Evolutionary conservation across 1,140 invertebrate species (phyloP), one percentile per base, ranked within the genome.

Genomic region (Drosophila subpulchrella): DNA sequence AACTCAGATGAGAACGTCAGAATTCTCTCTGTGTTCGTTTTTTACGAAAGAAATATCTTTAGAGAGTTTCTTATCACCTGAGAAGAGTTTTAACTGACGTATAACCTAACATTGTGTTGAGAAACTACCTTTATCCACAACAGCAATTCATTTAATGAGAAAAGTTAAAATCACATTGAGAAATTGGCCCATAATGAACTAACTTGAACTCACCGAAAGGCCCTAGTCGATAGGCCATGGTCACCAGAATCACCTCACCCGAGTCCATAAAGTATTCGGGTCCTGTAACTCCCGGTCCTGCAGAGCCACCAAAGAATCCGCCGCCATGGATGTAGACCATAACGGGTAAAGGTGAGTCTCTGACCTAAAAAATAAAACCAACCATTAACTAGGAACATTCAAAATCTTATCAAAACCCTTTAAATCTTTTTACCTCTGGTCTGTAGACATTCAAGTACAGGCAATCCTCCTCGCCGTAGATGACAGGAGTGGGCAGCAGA

Each of bases 401-500:
- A 8, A n/a, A 20, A 12, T 6, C 4, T 1, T 15, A 12, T n/a
- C 2, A n/a, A n/a, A n/a, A n/a, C n/a, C 4, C 6, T n/a, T 27
- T n/a, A 5, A 0, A 3, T 6, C n/a, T 7, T 10, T 73, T 80
- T 71, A 95, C 94, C 75, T 85, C 70, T 24, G 95, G 95, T 39
- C 93, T 90, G 89, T 95, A 95, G 15, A 95, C 93, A 76, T 95
- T 95, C 12, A 95, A 78, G 73, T 94, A 95, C 0, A 95, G 89
- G 71, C 95, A 95, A 81, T 95, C 94, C 83, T 95, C 95, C 2
- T 74, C 42, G 12, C 93, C 93, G 11, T 75, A 72, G 24, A 92
- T 65, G 0, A 61, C 11, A 0, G 90, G 88, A 24, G 66, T 79
- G 2, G 90, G 90, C 42, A 92, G 7, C 15, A 92, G 63, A 66